Conservation (phyloP, 2,888 invertebrate species). For the Urechis unicinctus region DNA sequence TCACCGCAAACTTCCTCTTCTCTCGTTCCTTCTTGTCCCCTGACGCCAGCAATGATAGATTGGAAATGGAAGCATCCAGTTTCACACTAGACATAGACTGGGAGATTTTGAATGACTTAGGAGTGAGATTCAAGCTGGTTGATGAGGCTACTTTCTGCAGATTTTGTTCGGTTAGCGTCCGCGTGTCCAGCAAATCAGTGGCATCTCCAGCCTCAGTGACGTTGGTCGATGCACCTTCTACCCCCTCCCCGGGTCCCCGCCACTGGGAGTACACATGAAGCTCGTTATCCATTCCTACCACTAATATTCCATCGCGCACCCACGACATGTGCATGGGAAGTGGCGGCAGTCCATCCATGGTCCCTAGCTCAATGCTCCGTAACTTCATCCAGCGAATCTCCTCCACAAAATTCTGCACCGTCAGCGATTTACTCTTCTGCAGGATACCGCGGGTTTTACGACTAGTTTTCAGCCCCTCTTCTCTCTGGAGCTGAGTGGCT, state of each 20-base stretch:
- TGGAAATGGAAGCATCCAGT: slow-evolving; percentile 15
- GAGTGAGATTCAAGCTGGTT: slow-evolving; percentile 6
- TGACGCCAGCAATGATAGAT: slow-evolving; percentile 10
- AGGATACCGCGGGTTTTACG: slow-evolving; percentile 63
- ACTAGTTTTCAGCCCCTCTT: neutral
- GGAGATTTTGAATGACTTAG: slow-evolving; percentile 11
- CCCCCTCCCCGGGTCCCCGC: slow-evolving; percentile 46
- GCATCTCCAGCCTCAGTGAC: too few relatives aligned
- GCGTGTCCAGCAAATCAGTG: slow-evolving; percentile 4
- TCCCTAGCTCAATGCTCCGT: slow-evolving; percentile 79
- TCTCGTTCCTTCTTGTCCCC: slow-evolving; percentile 6
- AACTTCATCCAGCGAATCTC: slow-evolving; percentile 96
- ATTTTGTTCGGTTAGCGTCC: slow-evolving; percentile 15
- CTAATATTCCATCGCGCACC: slow-evolving; percentile 95
- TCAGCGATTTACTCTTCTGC: slow-evolving; percentile 83
- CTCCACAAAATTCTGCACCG: slow-evolving; percentile 78
- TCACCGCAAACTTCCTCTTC: neutral
- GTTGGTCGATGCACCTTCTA: neutral
- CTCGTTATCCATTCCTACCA: slow-evolving; percentile 99
- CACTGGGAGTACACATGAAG: slow-evolving; percentile 99
- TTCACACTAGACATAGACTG: slow-evolving; percentile 16
- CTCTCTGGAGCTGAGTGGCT: slow-evolving; percentile 63
- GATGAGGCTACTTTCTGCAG: slow-evolving; percentile 12
- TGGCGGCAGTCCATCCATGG: slow-evolving; percentile 92
- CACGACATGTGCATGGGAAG: slow-evolving; percentile 98